These are phyloP conservation scores for Acipenser transmontanus DNA, from an alignment of 2,797 vertebrate species.

Conservation along the genomic window DNA sequence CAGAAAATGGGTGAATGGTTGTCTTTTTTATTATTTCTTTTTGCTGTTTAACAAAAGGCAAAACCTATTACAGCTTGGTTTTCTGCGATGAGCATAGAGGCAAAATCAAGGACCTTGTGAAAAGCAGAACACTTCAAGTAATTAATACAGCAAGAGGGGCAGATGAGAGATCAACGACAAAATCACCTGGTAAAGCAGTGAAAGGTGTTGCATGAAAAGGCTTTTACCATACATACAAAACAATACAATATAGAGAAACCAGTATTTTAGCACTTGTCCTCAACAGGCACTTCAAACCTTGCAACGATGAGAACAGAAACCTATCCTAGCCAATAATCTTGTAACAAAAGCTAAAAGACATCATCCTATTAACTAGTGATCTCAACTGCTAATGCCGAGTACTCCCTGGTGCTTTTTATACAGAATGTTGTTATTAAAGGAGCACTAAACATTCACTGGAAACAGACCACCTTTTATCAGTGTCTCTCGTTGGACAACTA, in stretches of 20 bases:
- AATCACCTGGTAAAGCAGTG: constrained; percentile 89
- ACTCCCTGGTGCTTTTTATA: constrained; percentile 88
- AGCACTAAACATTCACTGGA: constrained; percentile 82
- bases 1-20: background rate
- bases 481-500: constrained; percentile 77
- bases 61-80: constrained; percentile 7
- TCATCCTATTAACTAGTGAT: constrained; percentile 99
- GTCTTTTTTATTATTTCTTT: background rate
- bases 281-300: constrained; percentile 85
- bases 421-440: constrained; percentile 83
- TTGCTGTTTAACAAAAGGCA: background rate
- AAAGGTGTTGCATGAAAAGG: constrained; percentile 87
- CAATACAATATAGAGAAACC: constrained; percentile 65
- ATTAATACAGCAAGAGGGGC: constrained; percentile 82
- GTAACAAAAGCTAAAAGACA: constrained; percentile 99
- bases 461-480: constrained; percentile 86
- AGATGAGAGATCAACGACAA: constrained; percentile 78
- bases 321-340: constrained; percentile 97
- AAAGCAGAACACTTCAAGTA: constrained; percentile 79
- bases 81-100: constrained; percentile 24
- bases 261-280: constrained; percentile 86
- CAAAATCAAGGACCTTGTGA: constrained; percentile 58
- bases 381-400: constrained; percentile 89
- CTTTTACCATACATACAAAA: constrained; percentile 66
- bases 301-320: constrained; percentile 77